These are phyloP conservation scores for Neelides sp. DNA, from an alignment of 1,140 invertebrate genomes.

Conservation along the genomic window DNA sequence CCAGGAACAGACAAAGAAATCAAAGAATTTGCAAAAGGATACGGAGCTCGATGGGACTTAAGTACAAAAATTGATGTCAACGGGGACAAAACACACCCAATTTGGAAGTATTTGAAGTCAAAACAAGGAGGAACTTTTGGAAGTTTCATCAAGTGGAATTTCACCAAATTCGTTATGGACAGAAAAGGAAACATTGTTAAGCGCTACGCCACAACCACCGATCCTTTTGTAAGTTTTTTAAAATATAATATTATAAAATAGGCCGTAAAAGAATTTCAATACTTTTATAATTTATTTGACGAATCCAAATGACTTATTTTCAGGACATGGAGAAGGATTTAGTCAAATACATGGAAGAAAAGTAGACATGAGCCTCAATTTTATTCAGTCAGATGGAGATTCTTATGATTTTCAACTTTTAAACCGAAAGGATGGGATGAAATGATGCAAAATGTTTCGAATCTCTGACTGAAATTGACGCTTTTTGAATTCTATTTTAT, in stretches of 20 bases:
- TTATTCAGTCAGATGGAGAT: too few species aligned
- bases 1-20: constrained; percentile 60
- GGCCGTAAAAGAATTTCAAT: constrained; percentile 15
- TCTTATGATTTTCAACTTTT: constrained; percentile 8
- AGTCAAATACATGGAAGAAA: constrained; percentile 24
- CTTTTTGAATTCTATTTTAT: too few species aligned
- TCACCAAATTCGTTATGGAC: constrained; percentile 85
- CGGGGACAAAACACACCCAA: constrained; percentile 64
- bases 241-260: not conserved
- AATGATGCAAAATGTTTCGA: too few species aligned
- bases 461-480: too few species aligned
- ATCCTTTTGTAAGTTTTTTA: constrained; percentile 47
- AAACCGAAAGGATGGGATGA: constrained; percentile 4
- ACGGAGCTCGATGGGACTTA: constrained; percentile 64
- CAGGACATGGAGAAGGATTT: constrained; percentile 33
- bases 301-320: constrained; percentile 13
- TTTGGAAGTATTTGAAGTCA: constrained; percentile 74
- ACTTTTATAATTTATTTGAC: constrained; percentile 20
- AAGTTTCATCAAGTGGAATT: constrained; percentile 85
- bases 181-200: constrained; percentile 71
- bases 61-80: constrained; percentile 78
- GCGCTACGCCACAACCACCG: constrained; percentile 59
- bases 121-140: constrained; percentile 58
- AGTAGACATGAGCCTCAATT: too few species aligned
- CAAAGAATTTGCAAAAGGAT: constrained; percentile 52